phyloP scores from a whole-genome alignment of 2,888 invertebrate genomes.

The Hypomecis atomaria region DNA sequence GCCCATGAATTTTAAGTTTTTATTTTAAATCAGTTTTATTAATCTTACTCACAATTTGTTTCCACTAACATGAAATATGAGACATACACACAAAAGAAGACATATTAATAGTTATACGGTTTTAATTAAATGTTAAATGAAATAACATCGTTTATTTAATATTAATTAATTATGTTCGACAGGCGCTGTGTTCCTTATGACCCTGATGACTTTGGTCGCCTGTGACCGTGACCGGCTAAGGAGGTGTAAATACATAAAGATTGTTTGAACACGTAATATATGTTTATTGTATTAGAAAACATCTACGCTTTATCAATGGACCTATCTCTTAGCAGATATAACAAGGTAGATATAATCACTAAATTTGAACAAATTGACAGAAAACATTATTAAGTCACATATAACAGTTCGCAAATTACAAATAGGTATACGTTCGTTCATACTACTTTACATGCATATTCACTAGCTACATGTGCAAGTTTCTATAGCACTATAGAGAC shows the following conservation, averaged over 20 bases:
- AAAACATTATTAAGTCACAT: no score
- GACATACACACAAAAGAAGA: conserved; percentile 3
- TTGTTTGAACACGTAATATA: conserved; percentile 29
- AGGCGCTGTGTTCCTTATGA: conserved; percentile 50
- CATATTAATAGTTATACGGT: conserved; percentile 2
- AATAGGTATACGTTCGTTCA: no score
- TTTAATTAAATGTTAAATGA: conserved; percentile 17
- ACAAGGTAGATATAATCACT: background rate
- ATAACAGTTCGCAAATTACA: no score
- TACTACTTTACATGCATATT: no score
- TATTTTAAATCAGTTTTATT: no score
- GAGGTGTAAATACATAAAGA: conserved; percentile 36
- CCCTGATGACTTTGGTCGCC: conserved; percentile 46
- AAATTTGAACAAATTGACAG: no score
- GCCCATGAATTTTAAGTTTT: no score
- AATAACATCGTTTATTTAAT: conserved; percentile 27
- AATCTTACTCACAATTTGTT: background rate
- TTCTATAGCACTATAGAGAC: background rate
- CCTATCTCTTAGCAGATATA: background rate
- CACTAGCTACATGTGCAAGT: background rate
- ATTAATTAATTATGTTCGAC: conserved; percentile 42
- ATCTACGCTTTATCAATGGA: background rate
- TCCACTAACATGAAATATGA: background rate
- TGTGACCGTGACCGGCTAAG: conserved; percentile 46
- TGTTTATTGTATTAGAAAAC: conserved; percentile 32